These are phyloP conservation scores for Crotalus tigris DNA, from an alignment of 2,113 vertebrate genomes.

Conservation along the genomic window DNA sequence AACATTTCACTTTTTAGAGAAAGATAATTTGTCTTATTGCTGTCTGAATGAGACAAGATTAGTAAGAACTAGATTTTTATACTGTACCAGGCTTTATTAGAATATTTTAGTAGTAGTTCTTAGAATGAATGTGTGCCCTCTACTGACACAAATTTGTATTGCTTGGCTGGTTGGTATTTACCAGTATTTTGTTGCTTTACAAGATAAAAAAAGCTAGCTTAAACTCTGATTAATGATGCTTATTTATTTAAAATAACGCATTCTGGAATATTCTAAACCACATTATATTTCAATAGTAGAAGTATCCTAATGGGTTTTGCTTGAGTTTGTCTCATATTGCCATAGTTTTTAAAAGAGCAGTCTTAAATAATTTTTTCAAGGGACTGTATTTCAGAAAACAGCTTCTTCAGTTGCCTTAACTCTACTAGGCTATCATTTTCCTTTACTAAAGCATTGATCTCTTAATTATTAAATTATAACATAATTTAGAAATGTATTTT, in stretches of 20 bases:
- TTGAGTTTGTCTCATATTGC: not conserved
- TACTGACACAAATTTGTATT: conserved; percentile 27
- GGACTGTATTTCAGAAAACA: not conserved
- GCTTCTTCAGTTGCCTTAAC: not conserved
- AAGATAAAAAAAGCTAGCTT: not conserved
- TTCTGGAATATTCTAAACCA: not conserved
- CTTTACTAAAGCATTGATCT: not conserved
- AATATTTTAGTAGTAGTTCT: conserved; percentile 18
- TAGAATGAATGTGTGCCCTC: conserved; percentile 27
- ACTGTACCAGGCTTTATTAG: not conserved
- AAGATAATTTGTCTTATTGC: not conserved
- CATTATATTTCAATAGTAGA: not conserved
- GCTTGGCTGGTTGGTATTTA: not conserved
- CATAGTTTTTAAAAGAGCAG: not conserved
- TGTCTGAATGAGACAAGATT: not conserved
- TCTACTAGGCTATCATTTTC: not conserved
- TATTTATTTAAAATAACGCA: not conserved
- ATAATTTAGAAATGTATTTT: not conserved
- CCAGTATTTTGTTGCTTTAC: not conserved
- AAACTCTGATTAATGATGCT: not conserved
- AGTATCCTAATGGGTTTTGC: not conserved
- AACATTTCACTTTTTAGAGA: not conserved
- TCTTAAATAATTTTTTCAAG: not conserved
- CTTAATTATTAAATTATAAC: not conserved
- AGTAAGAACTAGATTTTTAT: not conserved